Evolutionary conservation across 2,113 vertebrate genomes (phyloP).

Genomic region (Hemibagrus wyckioides): DNA sequence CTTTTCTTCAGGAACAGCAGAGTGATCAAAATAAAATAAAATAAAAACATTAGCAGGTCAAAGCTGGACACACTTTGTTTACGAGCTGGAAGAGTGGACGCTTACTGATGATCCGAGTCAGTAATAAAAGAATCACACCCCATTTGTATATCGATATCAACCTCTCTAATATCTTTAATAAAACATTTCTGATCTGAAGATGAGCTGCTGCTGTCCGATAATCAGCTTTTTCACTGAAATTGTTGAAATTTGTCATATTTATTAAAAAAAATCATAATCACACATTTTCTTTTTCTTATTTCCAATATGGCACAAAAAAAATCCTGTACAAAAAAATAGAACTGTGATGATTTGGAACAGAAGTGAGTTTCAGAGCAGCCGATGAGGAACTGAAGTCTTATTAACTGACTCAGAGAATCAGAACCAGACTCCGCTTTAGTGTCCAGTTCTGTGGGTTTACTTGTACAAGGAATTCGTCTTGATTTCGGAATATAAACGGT

Average conservation of each 20-base stretch:
- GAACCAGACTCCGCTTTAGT: too few relatives aligned
- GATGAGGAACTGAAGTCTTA: too few relatives aligned
- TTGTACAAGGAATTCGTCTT: too few relatives aligned
- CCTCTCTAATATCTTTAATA: neutral
- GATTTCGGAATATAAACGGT: neutral
- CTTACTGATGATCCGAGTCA: too few relatives aligned
- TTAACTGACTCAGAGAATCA: too few relatives aligned
- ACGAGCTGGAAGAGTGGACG: too few relatives aligned
- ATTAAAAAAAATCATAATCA: too few relatives aligned
- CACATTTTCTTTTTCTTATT: neutral
- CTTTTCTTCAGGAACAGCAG: neutral
- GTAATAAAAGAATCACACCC: too few relatives aligned
- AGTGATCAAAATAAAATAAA: too few relatives aligned
- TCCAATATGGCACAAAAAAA: neutral
- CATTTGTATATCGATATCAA: too few relatives aligned
- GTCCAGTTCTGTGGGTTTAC: too few relatives aligned
- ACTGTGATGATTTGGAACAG: neutral
- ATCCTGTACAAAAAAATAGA: neutral
- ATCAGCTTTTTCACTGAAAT: neutral
- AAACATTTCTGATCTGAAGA: neutral
- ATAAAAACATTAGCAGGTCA: neutral
- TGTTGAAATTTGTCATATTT: too few relatives aligned
- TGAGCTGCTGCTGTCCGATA: neutral
- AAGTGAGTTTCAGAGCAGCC: neutral
- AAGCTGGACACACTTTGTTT: neutral